Base-by-base conservation (phyloP, 2,113 vertebrate genomes). In the Cyprinodon brontotheroides region DNA sequence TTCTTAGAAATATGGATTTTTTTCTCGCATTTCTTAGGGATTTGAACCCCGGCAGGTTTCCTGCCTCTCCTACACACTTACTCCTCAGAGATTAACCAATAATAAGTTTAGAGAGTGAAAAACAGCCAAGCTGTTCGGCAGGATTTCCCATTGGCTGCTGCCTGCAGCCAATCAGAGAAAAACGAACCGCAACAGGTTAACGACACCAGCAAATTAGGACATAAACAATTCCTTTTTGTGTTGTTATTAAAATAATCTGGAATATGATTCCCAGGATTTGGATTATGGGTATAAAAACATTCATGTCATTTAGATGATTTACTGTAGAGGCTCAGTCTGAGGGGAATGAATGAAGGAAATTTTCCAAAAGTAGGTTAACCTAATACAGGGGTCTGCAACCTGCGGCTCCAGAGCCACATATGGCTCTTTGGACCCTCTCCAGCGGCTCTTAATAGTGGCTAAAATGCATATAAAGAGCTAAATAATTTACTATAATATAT, bases 141-240 rank as follows among this genome's bases (percentile, higher is more conserved):
- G 10, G 1, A 70, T 62, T 81, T 82, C 13, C 82, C 73, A 89
- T 84, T 89, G 85, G 89, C 80, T 81, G 71, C 39, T 61, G 61
- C 38, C 5, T 47, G 43, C 1, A 36, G 41, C 86, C 86, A 89
- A 87, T 88, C 64, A 38, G 66, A 68, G 59, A 74, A 81, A 17
- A 61, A 50, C 47, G 38, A 73, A 65, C 17, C 20, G 43, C 65
- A 75, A 70, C 75, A 80, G 43, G 70, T 88, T 65, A 61, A 14
- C 60, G n/a, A 80, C 71, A 71, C 75, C 76, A 85, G 45, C 68
- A 47, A 70, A 53, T 22, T 63, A 15, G 43, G 36, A 6, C 17
- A 57, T 57, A 15, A 57, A 9, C 48, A n/a, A n/a, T 37, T 61
- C 4, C 15, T 38, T 66, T 38, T 6, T 1, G 2, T 65, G 11